Conservation (phyloP, 2,797 vertebrate genomes). For the Sebastiscus albofasciatus region DNA sequence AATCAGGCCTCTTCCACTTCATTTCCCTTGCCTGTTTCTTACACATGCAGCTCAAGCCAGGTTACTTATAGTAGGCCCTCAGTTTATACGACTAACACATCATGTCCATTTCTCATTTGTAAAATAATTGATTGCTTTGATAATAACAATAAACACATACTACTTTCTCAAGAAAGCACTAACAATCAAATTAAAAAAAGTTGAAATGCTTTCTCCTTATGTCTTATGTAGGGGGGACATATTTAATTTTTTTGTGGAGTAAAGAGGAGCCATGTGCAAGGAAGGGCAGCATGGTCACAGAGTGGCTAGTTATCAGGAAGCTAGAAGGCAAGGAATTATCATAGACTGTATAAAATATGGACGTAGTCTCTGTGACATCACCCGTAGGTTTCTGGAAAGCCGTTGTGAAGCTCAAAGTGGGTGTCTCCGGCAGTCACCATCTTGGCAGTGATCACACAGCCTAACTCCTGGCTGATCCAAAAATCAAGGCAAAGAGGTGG, state of each 20-base stretch:
- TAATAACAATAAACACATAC: neutral
- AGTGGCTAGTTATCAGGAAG: slow-evolving; percentile 7
- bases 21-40: neutral
- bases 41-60: neutral
- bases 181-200: neutral
- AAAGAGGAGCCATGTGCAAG: neutral
- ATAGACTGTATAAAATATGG: no score
- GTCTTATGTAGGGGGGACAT: neutral
- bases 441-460: no score
- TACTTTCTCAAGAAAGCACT: neutral
- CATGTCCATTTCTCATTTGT: neutral
- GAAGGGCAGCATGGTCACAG: neutral
- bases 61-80: neutral
- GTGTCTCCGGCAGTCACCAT: no score
- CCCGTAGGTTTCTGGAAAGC: no score
- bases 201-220: neutral
- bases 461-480: no score
- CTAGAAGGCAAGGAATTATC: neutral
- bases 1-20: slow-evolving; percentile 12
- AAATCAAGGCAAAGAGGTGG: no score
- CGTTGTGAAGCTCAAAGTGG: no score
- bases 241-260: neutral
- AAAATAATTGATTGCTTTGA: neutral
- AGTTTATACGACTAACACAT: neutral
- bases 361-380: no score